Evolutionary conservation across 2,888 invertebrate genomes (phyloP).

Genomic region (Sceliomorpha sp.): DNA sequence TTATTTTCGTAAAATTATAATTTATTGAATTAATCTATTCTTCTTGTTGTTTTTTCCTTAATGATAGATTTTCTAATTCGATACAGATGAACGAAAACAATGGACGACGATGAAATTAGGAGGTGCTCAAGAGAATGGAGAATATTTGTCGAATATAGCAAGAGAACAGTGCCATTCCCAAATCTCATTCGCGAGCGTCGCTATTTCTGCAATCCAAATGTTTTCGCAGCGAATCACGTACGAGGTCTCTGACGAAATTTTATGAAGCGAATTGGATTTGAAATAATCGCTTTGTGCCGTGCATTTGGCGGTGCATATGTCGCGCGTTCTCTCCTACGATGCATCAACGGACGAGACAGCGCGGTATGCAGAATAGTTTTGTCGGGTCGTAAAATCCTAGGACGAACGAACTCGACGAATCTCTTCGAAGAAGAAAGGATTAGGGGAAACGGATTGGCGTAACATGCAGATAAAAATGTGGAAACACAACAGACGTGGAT

Average conservation of each 20-base stretch:
- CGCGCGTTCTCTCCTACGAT: neutral
- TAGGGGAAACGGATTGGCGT: slow-evolving; percentile 6
- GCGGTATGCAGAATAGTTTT: slow-evolving; percentile 11
- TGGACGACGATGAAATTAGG: too few species aligned
- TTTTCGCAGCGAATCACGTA: slow-evolving; percentile 4
- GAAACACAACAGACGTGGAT: neutral
- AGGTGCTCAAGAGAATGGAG: too few species aligned
- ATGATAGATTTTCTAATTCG: too few species aligned
- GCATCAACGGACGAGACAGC: slow-evolving; percentile 7
- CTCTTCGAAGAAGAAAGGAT: slow-evolving; percentile 5
- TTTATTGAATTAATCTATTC: too few species aligned
- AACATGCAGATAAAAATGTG: neutral
- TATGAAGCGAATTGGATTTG: slow-evolving; percentile 1
- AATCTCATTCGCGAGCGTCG: neutral
- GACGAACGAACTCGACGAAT: slow-evolving; percentile 2
- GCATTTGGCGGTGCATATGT: slow-evolving; percentile 3
- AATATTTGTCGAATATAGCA: too few species aligned
- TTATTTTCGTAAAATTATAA: too few species aligned
- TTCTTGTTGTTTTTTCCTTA: too few species aligned
- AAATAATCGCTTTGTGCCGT: slow-evolving; percentile 2
- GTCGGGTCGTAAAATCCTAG: slow-evolving; percentile 8
- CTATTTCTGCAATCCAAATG: slow-evolving; percentile 4
- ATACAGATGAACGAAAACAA: too few species aligned
- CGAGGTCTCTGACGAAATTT: slow-evolving; percentile 6
- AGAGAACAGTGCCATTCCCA: neutral